Conservation (phyloP, 2,113 vertebrate species). For the Chroicocephalus ridibundus region DNA sequence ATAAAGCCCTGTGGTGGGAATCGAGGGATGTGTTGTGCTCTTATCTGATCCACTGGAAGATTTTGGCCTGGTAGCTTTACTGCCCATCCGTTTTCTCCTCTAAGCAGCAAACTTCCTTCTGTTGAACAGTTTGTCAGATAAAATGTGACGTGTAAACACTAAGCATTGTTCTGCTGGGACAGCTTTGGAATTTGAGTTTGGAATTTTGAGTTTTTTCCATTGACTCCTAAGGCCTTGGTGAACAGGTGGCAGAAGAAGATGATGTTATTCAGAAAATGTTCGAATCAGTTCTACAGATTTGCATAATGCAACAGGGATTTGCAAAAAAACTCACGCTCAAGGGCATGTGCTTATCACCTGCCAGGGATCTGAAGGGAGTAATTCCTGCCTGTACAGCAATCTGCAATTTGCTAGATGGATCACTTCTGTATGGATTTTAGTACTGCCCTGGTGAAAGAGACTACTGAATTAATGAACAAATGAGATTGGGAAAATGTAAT, state of each 20-base stretch:
- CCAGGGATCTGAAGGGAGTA: background rate
- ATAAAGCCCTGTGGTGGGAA: background rate
- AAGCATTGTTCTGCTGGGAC: background rate
- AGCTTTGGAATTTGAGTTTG: background rate
- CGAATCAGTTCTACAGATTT: background rate
- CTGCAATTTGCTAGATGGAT: background rate
- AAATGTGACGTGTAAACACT: background rate
- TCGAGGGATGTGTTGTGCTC: background rate
- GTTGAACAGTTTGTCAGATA: background rate
- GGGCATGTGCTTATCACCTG: slow-evolving; percentile 13
- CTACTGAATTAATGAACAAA: background rate
- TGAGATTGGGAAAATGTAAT: background rate
- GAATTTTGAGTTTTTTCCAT: background rate
- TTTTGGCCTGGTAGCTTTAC: background rate
- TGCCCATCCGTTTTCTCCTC: background rate
- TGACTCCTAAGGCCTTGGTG: background rate
- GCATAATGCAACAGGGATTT: background rate
- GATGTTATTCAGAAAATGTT: background rate
- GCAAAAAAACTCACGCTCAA: background rate
- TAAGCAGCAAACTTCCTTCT: background rate
- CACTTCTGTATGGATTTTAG: slow-evolving; percentile 16
- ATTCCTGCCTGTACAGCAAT: background rate
- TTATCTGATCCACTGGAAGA: background rate
- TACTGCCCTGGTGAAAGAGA: background rate
- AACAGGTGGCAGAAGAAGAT: background rate